Base-by-base conservation (phyloP, 2,113 vertebrate genomes). In the Isichthys henryi region DNA sequence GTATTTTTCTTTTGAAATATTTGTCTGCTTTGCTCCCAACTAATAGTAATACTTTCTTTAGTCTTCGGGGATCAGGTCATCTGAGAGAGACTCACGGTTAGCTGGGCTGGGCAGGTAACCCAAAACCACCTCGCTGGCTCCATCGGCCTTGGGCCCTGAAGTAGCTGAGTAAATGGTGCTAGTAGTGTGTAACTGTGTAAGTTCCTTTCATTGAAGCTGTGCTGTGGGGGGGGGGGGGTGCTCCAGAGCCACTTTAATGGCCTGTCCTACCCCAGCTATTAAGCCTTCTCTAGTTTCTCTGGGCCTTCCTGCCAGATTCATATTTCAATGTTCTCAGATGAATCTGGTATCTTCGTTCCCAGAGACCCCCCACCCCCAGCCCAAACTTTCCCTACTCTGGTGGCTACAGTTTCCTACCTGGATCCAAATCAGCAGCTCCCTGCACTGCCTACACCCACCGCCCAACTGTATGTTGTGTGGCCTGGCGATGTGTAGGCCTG, bases 271-370 rank as follows among this genome's bases (percentile, higher is more conserved):
- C 90, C 83, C 92, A 95, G 95, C 95, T 96, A 95, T 95, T 94
- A 92, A 90, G 90, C 93, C 91, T 94, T 94, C 95, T 96, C 95
- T 92, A 90, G 94, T 97, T 97, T 96, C 96, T 94, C 91, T 92
- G 92, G 95, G 92, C 90, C 91, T 93, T 93, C 93, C 93, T 93
- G 92, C 91, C 92, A 89, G 92, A 93, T 95, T 94, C 92, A 90
- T 92, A 91, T 95, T 96, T 96, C 95, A 97, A 95, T 96, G 94
- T 90, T 90, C 91, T 92, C 88, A 74, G 89, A 91, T 89, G 94
- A 94, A 93, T 90, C 91, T 92, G 35, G 53, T 85, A 45, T 94
- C 89, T 88, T 86, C 89, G 90, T 92, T 92, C 86, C 6, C 87
- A 56, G 66, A 85, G 82, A 89, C 3, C 0, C 92, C 90, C 88